These are phyloP conservation scores for Orthosia cruda DNA, from an alignment of 2,888 invertebrate species.

Conservation along the genomic window DNA sequence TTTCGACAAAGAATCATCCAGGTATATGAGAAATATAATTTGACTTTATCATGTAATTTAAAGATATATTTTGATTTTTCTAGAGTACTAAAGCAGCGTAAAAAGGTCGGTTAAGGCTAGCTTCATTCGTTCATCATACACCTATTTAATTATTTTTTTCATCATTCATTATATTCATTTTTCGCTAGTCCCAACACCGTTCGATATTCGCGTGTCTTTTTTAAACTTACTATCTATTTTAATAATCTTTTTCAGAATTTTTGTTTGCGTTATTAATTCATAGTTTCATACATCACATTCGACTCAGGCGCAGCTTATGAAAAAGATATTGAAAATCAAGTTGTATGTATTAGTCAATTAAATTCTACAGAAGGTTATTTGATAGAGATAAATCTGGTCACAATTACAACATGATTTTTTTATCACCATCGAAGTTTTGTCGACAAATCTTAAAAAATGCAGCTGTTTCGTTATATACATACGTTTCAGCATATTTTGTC, in stretches of 20 bases:
- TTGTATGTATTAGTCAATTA: background rate
- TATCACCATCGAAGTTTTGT: no score
- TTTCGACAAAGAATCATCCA: background rate
- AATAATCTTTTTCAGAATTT: constrained; percentile 6
- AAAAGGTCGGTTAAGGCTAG: constrained; percentile 7
- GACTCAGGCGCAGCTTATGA: constrained; percentile 7
- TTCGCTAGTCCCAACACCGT: background rate
- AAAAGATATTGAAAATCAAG: constrained; percentile 8
- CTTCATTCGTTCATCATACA: constrained; percentile 35
- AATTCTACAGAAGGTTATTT: no score
- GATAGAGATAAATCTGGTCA: no score
- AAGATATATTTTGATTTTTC: background rate
- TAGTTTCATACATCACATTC: constrained; percentile 50
- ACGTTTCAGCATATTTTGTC: no score
- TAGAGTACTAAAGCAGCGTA: background rate
- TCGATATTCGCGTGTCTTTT: background rate
- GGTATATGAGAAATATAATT: no score
- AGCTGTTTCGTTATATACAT: no score
- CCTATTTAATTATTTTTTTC: constrained; percentile 48
- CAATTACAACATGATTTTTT: no score
- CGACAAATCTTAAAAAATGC: no score
- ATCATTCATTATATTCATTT: constrained; percentile 47
- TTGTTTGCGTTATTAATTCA: constrained; percentile 26
- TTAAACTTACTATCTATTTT: background rate
- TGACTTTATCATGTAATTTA: no score